phyloP scores from a whole-genome alignment of 2,888 invertebrate genomes.

The Isoperla grammatica region DNA sequence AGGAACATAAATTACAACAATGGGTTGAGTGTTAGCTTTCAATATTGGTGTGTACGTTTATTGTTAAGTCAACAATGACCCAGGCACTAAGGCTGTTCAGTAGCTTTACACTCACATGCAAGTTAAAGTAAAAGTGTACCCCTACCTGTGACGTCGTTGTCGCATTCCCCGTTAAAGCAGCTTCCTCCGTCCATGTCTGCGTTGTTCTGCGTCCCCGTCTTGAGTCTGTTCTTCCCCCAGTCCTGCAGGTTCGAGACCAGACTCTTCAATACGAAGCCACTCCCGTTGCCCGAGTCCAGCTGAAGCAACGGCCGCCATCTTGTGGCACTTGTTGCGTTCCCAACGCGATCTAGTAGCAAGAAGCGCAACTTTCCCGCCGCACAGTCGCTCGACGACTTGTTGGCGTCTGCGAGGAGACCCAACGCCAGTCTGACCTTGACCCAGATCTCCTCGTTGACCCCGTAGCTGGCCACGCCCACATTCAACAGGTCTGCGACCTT shows the following conservation, averaged over 20 bases:
- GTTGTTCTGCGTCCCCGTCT: neutral
- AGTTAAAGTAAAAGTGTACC: no score
- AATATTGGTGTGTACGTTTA: neutral
- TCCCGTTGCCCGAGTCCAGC: constrained; percentile 11
- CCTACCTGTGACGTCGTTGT: constrained; percentile 16
- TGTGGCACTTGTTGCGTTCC: neutral
- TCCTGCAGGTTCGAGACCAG: constrained; percentile 4
- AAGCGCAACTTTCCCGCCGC: neutral
- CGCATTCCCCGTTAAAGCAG: neutral
- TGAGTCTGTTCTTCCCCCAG: constrained; percentile 6
- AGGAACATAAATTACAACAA: no score
- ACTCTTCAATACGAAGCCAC: neutral
- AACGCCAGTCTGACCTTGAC: neutral
- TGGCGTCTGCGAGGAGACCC: neutral
- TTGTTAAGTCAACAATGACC: neutral
- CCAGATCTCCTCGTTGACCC: neutral
- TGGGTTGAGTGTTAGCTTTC: neutral
- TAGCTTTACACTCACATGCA: no score
- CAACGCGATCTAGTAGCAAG: constrained; percentile 18
- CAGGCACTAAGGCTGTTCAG: neutral
- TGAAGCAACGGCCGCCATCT: constrained; percentile 17
- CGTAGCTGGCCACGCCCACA: neutral
- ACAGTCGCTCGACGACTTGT: neutral
- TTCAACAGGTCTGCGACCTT: neutral
- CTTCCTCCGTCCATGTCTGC: neutral